phyloP scores from a whole-genome alignment of 2,113 vertebrate genomes.

The Prunella himalayana region DNA sequence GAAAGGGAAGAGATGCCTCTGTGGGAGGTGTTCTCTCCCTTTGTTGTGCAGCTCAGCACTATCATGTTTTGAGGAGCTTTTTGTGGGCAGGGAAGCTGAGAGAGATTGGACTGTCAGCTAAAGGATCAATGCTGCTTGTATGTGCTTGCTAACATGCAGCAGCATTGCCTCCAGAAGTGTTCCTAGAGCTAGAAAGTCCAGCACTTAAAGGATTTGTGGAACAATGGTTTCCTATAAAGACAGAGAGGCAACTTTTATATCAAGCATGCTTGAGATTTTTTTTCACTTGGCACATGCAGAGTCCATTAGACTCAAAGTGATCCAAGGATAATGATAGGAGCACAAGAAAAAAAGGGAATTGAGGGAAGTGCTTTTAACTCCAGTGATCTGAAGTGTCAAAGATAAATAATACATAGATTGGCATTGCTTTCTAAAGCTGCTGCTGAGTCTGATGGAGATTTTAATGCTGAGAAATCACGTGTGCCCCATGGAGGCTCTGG shows the following conservation, averaged over 20 bases:
- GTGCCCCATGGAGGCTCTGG: background rate
- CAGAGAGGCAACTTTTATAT: background rate
- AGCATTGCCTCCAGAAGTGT: background rate
- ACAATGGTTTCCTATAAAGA: background rate
- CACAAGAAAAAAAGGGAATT: constrained; percentile 1
- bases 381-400: background rate
- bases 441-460: background rate
- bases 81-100: accelerated
- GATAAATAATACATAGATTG: constrained; percentile 39
- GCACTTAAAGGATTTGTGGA: background rate
- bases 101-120: background rate
- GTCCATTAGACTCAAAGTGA: background rate
- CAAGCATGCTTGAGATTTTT: background rate
- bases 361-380: constrained; percentile 46
- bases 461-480: background rate
- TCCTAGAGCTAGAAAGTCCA: background rate
- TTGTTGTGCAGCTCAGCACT: background rate
- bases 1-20: background rate
- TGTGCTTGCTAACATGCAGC: background rate
- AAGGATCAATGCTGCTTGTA: background rate
- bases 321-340: background rate
- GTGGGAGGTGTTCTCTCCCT: accelerated
- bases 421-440: background rate
- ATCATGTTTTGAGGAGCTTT: background rate
- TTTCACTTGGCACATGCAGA: background rate